Base-by-base conservation (phyloP, 2,888 invertebrate species). In the Napeogenes inachia region DNA sequence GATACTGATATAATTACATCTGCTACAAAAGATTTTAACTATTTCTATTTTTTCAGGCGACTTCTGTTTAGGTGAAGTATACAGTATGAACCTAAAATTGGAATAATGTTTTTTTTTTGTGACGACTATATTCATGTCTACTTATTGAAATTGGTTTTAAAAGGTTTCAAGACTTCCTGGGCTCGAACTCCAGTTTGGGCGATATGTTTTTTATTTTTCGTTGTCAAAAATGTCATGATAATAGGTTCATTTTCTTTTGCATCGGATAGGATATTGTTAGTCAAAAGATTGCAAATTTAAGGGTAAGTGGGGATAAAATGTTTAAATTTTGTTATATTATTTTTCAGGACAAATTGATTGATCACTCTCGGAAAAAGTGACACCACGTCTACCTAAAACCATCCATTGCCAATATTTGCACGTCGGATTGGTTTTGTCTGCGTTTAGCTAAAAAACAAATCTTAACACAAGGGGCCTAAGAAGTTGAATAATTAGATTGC, bases 321-420 rank as follows among this genome's bases (percentile, higher is more conserved):
- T 10, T 38, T 38, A 53, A 12, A 54, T 54, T 42, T 54, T 0
- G 21, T 21, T 57, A 47, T 65, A 62, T 63, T 68, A 64, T 54
- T 73, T 42, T 77, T 13, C 74, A 78, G 77, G 75, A 59, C 58
- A 77, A 77, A 73, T 68, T 80, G 56, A 73, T 78, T 68, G 84
- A 85, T 56, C 82, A 82, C 45, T 69, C 77, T 30, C 87, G 79
- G 74, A 87, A 84, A 73, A 89, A 88, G 81, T 88, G 84, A 88
- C 82, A 76, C 61, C 63, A 70, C 50, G 59, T 64, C 32, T 57
- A 60, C 35, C 60, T 68, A 65, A 73, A 74, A 70, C 67, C 71
- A 59, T 63, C 66, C 60, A 64, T 63, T 61, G 66, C 64, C 56
- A 63, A 60, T 56, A 45, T 60, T 63, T 75, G 76, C 68, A 50